Evolutionary conservation across 1,140 invertebrate genomes (phyloP), one percentile per base, ranked within the genome.

Genomic region (Argopecten irradians): DNA sequence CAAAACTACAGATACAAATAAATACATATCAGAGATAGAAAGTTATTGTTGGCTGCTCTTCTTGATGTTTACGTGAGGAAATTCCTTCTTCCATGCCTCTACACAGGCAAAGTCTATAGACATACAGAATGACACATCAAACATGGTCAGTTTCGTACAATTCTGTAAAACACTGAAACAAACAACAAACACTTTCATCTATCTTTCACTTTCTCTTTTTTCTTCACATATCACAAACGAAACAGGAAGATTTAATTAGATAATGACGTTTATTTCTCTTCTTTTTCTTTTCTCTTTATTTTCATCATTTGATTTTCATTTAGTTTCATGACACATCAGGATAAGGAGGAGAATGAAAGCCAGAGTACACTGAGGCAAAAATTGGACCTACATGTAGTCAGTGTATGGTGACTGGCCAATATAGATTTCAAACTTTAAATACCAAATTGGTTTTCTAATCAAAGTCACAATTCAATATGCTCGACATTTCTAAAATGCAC

Each of bases 41-140:
- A 82, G 16, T 41, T 89, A 91, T 46, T 92, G 87, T 86, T 95
- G 92, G 83, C 94, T 95, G 83, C 95, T 95, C 83, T 93, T 94
- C 87, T 95, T 95, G 34, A 95, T 93, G 85, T 86, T 93, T 93
- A 93, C 91, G 22, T 92, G 84, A 82, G 96, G 96, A 93, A 92
- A 95, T 28, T 89, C 34, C 32, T 88, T 84, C n/a, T 89, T 90
- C 94, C 94, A 95, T 16, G 86, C 28, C 11, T 91, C 82, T 0
- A 95, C 92, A 19, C 90, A 88, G 0, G 41, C 83, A 28, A 97
- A 96, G 88, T 96, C 96, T 85, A 98, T 97, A 88, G 97, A 97
- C 92, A 97, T 97, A 94, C 98, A 98, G 95, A 98, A 98, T 89
- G 98, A 98, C 22, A 98, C 96, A 94, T 98, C 98, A 82, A 98